These are phyloP conservation scores for Fragum fragum DNA, from an alignment of 2,888 invertebrate genomes.

Conservation along the genomic window DNA sequence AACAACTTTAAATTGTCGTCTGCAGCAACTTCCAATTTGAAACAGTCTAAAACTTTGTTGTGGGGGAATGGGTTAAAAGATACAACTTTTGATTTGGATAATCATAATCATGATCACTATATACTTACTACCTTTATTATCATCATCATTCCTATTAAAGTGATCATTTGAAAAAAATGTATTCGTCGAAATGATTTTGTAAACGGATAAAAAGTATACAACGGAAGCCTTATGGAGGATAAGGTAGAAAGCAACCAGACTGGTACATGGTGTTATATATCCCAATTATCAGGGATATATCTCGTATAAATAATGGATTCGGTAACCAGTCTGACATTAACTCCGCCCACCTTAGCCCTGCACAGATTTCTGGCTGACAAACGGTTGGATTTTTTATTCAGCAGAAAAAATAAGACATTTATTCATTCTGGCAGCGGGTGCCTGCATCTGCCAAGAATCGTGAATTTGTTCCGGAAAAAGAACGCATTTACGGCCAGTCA, in stretches of 20 bases:
- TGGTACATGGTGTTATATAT: neutral
- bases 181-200: too few relatives aligned
- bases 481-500: too few relatives aligned
- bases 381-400: neutral
- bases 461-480: constrained; percentile 16
- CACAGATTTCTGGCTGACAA: neutral
- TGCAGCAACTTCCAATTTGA: too few relatives aligned
- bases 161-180: too few relatives aligned
- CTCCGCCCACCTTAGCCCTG: neutral
- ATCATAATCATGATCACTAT: too few relatives aligned
- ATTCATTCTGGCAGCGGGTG: constrained; percentile 19
- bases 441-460: constrained; percentile 14
- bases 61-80: too few relatives aligned
- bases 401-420: constrained; percentile 10
- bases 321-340: constrained; percentile 18
- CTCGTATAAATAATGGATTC: constrained; percentile 15
- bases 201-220: too few relatives aligned
- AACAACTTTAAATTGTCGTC: too few relatives aligned
- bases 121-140: too few relatives aligned
- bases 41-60: too few relatives aligned
- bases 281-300: constrained; percentile 16
- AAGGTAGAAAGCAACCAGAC: neutral
- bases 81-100: too few relatives aligned
- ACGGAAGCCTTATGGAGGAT: neutral
- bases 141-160: too few relatives aligned